Base-by-base conservation (phyloP, 2,797 vertebrate genomes). In the Salarias fasciatus region DNA sequence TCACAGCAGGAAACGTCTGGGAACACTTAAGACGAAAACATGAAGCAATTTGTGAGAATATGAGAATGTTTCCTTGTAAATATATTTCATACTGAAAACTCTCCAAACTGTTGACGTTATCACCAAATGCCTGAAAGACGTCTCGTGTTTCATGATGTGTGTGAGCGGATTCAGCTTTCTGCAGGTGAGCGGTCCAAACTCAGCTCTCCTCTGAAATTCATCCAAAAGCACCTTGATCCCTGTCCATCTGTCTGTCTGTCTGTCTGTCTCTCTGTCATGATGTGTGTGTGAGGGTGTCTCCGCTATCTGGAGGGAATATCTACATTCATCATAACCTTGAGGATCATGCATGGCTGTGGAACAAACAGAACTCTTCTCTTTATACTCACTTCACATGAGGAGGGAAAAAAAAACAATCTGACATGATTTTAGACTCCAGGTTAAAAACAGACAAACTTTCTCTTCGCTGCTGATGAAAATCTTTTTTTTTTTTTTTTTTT, bases 191-290 rank as follows among this genome's bases (percentile, higher is more conserved):
- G 43, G 84, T 82, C 76, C 80, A 79, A 83, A 73, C 77, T n/a
- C n/a, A n/a, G n/a, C n/a, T 84, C 82, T 82, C 83, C 78, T 87
- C 84, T 87, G 82, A 86, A 88, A 87, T 69, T 69, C 74, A 82
- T 85, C 87, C 89, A 86, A 88, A 86, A 85, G 49, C 84, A 86
- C 73, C 79, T 81, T 88, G 82, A 86, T n/a, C n/a, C n/a, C n/a
- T n/a, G n/a, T n/a, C n/a, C n/a, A n/a, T n/a, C n/a, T n/a, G n/a
- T n/a, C n/a, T n/a, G n/a, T n/a, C n/a, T n/a, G n/a, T n/a, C 61
- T 64, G 29, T 9, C 47, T 61, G 43, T 70, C 68, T 75, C 52
- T 55, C 66, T 63, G 36, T 14, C 51, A 47, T 70, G 77, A 28
- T 73, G 44, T 76, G 57, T 62, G 65, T 55, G 71, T 54, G 52